phyloP scores from a whole-genome alignment of 2,113 vertebrate species.

The Sceloporus undulatus region DNA sequence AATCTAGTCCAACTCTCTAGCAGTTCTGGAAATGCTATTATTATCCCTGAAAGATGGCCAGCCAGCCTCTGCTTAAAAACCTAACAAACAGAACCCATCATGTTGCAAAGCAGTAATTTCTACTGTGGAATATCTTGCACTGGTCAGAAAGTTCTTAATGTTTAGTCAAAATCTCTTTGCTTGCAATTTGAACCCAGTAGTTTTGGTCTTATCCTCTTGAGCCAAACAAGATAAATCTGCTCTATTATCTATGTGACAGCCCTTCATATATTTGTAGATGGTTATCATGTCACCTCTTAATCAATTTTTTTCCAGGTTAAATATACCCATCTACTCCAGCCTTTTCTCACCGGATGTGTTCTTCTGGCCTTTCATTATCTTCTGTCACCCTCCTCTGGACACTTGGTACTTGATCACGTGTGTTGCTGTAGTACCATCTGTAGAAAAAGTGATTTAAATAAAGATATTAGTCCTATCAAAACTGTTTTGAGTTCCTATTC shows the following conservation, averaged over 20 bases:
- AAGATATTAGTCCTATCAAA: neutral
- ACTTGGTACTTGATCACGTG: neutral
- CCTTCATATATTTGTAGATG: neutral
- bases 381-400: neutral
- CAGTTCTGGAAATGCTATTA: too few relatives aligned
- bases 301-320: neutral
- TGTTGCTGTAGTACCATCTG: neutral
- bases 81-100: neutral
- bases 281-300: neutral
- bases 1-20: too few relatives aligned
- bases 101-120: neutral
- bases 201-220: neutral
- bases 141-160: neutral
- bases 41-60: too few relatives aligned
- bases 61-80: neutral
- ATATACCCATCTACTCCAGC: neutral
- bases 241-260: neutral
- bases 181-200: neutral
- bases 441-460: neutral
- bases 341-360: neutral
- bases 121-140: neutral
- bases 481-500: neutral
- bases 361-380: neutral
- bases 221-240: neutral
- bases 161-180: neutral